These are phyloP conservation scores for Drosophila mauritiana DNA, from an alignment of 1,140 invertebrate genomes.

Conservation along the genomic window DNA sequence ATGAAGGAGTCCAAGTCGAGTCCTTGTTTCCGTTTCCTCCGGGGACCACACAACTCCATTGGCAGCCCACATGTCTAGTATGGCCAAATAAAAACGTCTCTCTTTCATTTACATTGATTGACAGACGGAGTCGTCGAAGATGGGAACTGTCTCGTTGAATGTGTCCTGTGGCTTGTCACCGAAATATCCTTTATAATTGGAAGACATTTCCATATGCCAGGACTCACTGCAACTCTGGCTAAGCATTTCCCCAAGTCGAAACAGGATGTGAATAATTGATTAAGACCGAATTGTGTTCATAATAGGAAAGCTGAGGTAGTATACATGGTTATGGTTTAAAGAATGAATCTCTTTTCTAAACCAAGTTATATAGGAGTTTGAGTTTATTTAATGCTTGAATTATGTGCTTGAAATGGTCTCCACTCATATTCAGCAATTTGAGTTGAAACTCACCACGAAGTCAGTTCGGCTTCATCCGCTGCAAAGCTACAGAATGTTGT, in stretches of 20 bases:
- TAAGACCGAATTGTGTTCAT: background rate
- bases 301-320: no score
- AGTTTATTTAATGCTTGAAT: no score
- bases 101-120: conserved; percentile 55
- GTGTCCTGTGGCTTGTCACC: conserved; percentile 11
- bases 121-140: conserved; percentile 20
- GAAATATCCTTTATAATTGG: conserved; percentile 40
- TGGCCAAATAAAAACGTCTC: conserved; percentile 62
- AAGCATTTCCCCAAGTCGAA: background rate
- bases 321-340: no score
- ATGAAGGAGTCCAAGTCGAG: conserved; percentile 18
- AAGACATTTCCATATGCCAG: conserved; percentile 9
- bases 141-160: conserved; percentile 11
- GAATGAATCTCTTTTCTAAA: no score
- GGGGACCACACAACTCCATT: conserved; percentile 19
- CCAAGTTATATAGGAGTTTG: no score
- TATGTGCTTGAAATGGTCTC: background rate
- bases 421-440: conserved; percentile 41
- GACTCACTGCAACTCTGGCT: background rate
- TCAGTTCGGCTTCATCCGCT: background rate
- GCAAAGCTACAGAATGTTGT: conserved; percentile 54
- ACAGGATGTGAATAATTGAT: background rate
- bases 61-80: background rate
- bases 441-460: conserved; percentile 45
- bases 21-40: conserved; percentile 34